These are phyloP conservation scores for Drosophila koepferae DNA, from an alignment of 2,888 invertebrate species.

Conservation along the genomic window DNA sequence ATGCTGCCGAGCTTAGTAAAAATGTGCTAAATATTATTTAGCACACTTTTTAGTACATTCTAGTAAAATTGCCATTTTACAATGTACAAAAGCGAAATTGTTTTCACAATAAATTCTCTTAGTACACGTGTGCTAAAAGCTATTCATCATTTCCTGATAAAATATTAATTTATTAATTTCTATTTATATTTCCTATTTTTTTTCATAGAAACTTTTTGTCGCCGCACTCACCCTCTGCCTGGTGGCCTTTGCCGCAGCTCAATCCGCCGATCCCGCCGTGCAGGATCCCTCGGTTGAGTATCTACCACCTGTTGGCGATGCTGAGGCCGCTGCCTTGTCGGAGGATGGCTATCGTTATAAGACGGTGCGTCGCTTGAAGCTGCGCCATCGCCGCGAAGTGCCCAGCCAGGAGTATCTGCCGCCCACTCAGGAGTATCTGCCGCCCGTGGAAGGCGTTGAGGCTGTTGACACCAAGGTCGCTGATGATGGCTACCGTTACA, in stretches of 20 bases:
- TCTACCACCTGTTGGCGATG: constrained; percentile 71
- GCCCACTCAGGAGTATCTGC: constrained; percentile 79
- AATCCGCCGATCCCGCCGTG: constrained; percentile 57
- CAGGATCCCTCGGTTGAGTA: constrained; percentile 76
- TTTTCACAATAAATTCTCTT: not conserved
- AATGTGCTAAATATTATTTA: not conserved
- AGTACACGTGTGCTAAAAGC: not conserved
- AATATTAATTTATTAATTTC: not conserved
- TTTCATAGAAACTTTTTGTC: constrained; percentile 77
- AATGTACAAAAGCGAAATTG: not conserved
- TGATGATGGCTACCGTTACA: constrained; percentile 83
- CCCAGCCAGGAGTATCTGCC: constrained; percentile 81
- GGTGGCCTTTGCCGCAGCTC: constrained; percentile 65
- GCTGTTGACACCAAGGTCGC: constrained; percentile 75
- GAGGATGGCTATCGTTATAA: constrained; percentile 81
- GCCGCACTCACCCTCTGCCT: constrained; percentile 68
- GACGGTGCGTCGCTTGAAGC: constrained; percentile 72
- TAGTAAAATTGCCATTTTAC: not conserved
- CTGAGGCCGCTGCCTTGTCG: constrained; percentile 63
- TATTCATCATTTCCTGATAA: not conserved
- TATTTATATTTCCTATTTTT: not conserved
- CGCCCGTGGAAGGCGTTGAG: constrained; percentile 68
- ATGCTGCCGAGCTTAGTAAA: not conserved
- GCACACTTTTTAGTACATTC: not conserved
- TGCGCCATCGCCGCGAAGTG: constrained; percentile 79